Conservation (phyloP, 2,797 vertebrate species). For the Nothura maculosa region DNA sequence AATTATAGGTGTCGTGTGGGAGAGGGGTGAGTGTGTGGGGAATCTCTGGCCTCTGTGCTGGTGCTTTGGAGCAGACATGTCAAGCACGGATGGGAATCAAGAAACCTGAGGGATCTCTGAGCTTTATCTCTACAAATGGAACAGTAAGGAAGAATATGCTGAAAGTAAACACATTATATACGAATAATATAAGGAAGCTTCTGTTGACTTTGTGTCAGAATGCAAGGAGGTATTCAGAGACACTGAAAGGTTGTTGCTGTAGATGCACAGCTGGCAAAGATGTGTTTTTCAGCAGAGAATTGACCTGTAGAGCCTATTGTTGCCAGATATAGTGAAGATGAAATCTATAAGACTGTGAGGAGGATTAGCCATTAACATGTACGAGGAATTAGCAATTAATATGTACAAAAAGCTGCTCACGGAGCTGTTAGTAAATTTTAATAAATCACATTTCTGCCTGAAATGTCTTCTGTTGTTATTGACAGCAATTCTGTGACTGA, state of each 20-base stretch:
- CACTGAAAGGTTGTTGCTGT: background rate
- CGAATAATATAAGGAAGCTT: background rate
- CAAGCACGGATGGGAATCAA: background rate
- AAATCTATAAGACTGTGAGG: background rate
- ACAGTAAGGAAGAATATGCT: background rate
- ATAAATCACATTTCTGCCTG: background rate
- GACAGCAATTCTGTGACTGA: background rate
- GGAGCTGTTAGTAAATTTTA: background rate
- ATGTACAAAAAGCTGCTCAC: background rate
- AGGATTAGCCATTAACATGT: background rate
- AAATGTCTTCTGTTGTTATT: background rate
- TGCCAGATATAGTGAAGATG: background rate
- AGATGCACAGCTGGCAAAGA: background rate
- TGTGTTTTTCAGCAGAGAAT: background rate
- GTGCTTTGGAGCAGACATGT: background rate
- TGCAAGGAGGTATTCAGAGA: background rate
- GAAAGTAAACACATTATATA: background rate
- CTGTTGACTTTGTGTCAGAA: background rate
- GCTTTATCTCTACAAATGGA: background rate
- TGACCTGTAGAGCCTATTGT: background rate
- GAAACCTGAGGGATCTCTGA: background rate
- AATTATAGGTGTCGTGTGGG: slow-evolving; percentile 15
- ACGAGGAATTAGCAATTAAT: background rate
- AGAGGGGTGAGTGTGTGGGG: background rate
- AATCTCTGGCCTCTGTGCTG: background rate